Evolutionary conservation across 2,888 invertebrate genomes (phyloP).

Genomic region (Tortricodes alternella): DNA sequence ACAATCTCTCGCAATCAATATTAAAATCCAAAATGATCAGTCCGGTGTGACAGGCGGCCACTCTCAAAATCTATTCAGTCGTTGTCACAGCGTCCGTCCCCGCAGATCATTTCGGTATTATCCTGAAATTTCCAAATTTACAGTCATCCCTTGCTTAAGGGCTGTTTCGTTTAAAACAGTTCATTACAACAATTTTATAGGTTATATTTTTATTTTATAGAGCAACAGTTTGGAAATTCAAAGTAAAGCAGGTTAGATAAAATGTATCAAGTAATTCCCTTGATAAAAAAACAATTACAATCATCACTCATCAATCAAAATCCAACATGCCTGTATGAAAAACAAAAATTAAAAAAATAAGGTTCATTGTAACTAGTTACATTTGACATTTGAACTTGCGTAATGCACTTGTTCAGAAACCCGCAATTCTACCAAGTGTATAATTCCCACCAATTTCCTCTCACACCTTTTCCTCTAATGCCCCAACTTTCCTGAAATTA

Average conservation of each 20-base stretch:
- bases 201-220: neutral
- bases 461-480: conserved; percentile 9
- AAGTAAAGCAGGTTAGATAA: neutral
- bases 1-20: too few relatives aligned
- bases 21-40: neutral
- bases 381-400: too few relatives aligned
- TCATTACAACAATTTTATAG: conserved; percentile 2
- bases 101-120: conserved; percentile 28
- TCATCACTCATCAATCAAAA: too few relatives aligned
- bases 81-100: conserved; percentile 30
- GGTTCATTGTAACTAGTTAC: too few relatives aligned
- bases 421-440: neutral
- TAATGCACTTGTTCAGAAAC: too few relatives aligned
- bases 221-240: too few relatives aligned
- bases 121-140: conserved; percentile 30
- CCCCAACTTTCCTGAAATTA: conserved; percentile 16
- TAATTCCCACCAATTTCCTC: neutral
- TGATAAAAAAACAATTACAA: too few relatives aligned
- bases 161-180: conserved; percentile 28
- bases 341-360: too few relatives aligned
- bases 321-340: too few relatives aligned
- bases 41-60: conserved; percentile 16
- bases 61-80: conserved; percentile 33
- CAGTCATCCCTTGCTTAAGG: conserved; percentile 25
- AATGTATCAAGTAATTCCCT: too few relatives aligned